phyloP scores from a whole-genome alignment of 2,888 invertebrate species.

The Sphaeridia pumilis region DNA sequence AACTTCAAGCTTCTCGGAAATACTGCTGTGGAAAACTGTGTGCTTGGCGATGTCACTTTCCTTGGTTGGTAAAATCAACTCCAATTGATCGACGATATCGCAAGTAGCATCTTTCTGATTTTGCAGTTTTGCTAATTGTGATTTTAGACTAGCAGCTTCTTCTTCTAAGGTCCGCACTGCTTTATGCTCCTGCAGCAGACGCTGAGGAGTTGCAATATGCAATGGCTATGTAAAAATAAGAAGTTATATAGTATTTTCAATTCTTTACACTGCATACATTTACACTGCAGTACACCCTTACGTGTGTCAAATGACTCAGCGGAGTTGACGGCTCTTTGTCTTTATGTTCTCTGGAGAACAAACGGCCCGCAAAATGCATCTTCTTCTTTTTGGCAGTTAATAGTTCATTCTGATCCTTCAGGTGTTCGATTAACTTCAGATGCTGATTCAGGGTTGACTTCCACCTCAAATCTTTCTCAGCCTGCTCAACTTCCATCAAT shows the following conservation, averaged over 20 bases:
- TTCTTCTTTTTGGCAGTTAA: conserved; percentile 44
- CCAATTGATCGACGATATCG: background rate
- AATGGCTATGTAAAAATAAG: conserved; percentile 5
- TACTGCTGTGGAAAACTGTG: conserved; percentile 12
- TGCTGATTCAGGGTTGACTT: conserved; percentile 77
- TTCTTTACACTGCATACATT: too few species aligned
- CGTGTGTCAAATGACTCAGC: conserved; percentile 11
- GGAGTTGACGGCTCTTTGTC: conserved; percentile 16
- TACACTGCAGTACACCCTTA: too few species aligned
- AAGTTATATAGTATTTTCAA: too few species aligned
- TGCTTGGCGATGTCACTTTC: conserved; percentile 4
- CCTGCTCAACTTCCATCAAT: conserved; percentile 55
- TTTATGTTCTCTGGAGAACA: conserved; percentile 22
- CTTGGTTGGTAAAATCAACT: background rate
- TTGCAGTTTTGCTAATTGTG: conserved; percentile 18
- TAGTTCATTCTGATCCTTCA: conserved; percentile 56
- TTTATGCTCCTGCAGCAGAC: conserved; percentile 22
- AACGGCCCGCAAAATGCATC: conserved; percentile 19
- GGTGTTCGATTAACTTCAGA: conserved; percentile 77
- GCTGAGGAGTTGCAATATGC: conserved; percentile 16
- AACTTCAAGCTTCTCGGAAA: conserved; percentile 19
- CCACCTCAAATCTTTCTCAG: conserved; percentile 66
- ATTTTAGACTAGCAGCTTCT: conserved; percentile 18
- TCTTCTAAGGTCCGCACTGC: conserved; percentile 24
- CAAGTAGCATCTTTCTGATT: conserved; percentile 12